These are phyloP conservation scores for Hippocampus comes DNA, from an alignment of 2,113 vertebrate species.

Conservation along the genomic window DNA sequence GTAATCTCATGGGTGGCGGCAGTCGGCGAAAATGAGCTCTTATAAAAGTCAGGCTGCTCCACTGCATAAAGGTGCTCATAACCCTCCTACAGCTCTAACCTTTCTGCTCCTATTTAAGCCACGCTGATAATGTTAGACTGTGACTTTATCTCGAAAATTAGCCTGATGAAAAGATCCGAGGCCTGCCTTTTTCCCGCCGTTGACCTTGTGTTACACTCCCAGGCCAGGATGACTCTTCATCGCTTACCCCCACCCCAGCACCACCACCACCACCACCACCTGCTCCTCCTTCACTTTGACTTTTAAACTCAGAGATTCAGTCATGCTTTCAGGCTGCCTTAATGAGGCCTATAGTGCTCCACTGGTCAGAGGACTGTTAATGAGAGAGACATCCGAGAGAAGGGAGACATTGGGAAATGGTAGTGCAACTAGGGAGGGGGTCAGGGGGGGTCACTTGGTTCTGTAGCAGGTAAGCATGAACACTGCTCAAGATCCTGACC, in stretches of 20 bases:
- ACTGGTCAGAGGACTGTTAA: constrained; percentile 65
- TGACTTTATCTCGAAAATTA: constrained; percentile 59
- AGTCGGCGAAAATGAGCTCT: neutral
- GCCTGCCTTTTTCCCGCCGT: constrained; percentile 25
- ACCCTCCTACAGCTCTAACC: constrained; percentile 21
- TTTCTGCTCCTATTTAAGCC: constrained; percentile 45
- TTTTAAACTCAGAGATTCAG: constrained; percentile 60
- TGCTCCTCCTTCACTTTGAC: constrained; percentile 57
- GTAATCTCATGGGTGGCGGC: neutral
- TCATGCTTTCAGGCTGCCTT: constrained; percentile 57
- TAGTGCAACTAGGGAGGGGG: constrained; percentile 19
- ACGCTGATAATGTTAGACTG: constrained; percentile 44
- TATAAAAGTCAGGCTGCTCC: constrained; percentile 5
- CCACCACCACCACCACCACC: constrained; percentile 25
- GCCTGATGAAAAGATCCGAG: constrained; percentile 44
- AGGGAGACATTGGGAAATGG: constrained; percentile 22
- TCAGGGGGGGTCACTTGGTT: constrained; percentile 15
- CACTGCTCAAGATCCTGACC: constrained; percentile 57
- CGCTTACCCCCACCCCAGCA: constrained; percentile 2
- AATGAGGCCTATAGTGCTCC: constrained; percentile 60
- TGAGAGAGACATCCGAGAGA: constrained; percentile 63
- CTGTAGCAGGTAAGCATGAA: constrained; percentile 71
- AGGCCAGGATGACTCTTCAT: constrained; percentile 53
- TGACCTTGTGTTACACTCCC: constrained; percentile 54
- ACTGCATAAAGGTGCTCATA: constrained; percentile 12